phyloP scores from a whole-genome alignment of 2,797 vertebrate genomes.

The Anableps anableps region DNA sequence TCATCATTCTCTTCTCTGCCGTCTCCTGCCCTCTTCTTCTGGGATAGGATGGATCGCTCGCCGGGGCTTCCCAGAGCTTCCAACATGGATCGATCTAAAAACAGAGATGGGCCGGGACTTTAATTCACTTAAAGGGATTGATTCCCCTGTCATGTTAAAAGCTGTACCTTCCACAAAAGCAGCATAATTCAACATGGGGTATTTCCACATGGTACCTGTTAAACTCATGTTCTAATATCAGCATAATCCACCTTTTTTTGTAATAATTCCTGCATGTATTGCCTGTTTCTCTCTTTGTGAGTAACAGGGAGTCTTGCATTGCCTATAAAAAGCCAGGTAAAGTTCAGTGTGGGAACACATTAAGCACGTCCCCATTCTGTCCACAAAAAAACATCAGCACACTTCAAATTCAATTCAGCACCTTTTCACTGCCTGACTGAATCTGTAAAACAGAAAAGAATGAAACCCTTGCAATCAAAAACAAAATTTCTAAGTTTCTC shows the following conservation, averaged over 20 bases:
- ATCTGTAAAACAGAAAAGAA: constrained; percentile 18
- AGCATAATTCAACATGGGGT: constrained; percentile 10
- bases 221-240: neutral
- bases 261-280: neutral
- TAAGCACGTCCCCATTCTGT: constrained; percentile 32
- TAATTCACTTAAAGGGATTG: constrained; percentile 51
- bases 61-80: constrained; percentile 73
- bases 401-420: constrained; percentile 33
- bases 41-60: constrained; percentile 69
- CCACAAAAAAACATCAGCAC: constrained; percentile 26
- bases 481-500: neutral
- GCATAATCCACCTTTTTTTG: neutral
- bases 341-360: constrained; percentile 8
- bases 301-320: constrained; percentile 1
- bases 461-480: neutral
- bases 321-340: constrained; percentile 8
- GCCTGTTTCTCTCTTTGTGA: constrained; percentile 1
- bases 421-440: constrained; percentile 29
- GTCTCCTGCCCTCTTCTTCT: constrained; percentile 45
- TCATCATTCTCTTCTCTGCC: constrained; percentile 40
- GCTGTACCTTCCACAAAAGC: constrained; percentile 22
- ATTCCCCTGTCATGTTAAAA: constrained; percentile 49
- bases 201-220: neutral
- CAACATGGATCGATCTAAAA: constrained; percentile 81
- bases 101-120: constrained; percentile 6